Evolutionary conservation across 2,888 invertebrate species (phyloP).

Genomic region (Itoplectis maculator): DNA sequence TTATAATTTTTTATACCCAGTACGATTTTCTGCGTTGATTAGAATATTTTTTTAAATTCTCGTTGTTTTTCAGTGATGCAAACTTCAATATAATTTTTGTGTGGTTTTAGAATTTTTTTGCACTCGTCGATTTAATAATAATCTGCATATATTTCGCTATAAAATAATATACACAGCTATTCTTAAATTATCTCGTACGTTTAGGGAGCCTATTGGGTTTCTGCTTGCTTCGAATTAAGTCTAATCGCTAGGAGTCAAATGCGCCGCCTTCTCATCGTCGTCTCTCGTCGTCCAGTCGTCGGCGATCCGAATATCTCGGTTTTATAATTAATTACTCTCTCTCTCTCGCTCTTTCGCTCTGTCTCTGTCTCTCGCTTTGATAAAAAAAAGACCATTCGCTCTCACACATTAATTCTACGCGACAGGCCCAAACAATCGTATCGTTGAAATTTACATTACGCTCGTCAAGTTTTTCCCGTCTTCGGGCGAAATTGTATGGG

Average conservation of each 20-base stretch:
- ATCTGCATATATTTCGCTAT: constrained; percentile 82
- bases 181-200: constrained; percentile 76
- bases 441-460: constrained; percentile 39
- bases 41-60: too few species aligned
- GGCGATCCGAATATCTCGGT: constrained; percentile 20
- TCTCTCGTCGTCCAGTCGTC: constrained; percentile 21
- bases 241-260: constrained; percentile 48
- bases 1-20: too few species aligned
- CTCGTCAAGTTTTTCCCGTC: not conserved
- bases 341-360: not conserved
- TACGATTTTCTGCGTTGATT: too few species aligned
- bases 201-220: constrained; percentile 71
- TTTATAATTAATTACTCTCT: constrained; percentile 26
- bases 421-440: constrained; percentile 25
- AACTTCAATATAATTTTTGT: too few species aligned
- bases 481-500: not conserved
- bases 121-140: constrained; percentile 72
- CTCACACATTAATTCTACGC: constrained; percentile 2
- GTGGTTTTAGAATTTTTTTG: not conserved
- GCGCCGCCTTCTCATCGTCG: not conserved
- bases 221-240: constrained; percentile 72
- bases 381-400: constrained; percentile 18
- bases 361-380: not conserved
- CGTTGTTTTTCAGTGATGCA: too few species aligned
- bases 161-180: constrained; percentile 83